These are phyloP conservation scores for Ligdia adustata DNA, from an alignment of 2,888 invertebrate species.

Conservation along the genomic window DNA sequence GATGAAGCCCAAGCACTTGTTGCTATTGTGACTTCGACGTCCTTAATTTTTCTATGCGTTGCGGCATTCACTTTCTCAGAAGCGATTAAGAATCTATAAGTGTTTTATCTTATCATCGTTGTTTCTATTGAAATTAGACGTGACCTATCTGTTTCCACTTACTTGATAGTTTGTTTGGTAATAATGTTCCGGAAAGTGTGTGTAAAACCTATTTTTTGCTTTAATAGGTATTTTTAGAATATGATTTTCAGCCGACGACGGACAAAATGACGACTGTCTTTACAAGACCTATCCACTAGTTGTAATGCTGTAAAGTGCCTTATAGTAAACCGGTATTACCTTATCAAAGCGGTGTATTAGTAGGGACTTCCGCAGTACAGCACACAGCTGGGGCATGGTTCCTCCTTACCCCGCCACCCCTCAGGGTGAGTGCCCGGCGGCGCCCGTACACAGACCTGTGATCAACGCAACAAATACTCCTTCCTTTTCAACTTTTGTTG, in stretches of 20 bases:
- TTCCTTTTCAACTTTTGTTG: slow-evolving; percentile 50
- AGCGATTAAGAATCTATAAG: slow-evolving; percentile 14
- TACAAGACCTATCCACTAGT: no score
- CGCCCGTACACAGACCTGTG: slow-evolving; percentile 47
- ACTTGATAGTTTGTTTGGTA: background rate
- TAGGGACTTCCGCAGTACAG: slow-evolving; percentile 42
- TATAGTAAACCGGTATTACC: slow-evolving; percentile 5
- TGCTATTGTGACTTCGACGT: slow-evolving; percentile 41
- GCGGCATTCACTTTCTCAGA: slow-evolving; percentile 30
- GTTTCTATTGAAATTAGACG: slow-evolving; percentile 23
- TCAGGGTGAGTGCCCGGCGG: slow-evolving; percentile 61
- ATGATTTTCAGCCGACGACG: no score
- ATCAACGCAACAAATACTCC: slow-evolving; percentile 50
- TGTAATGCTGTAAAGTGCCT: no score
- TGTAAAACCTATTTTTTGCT: no score
- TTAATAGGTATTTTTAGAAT: no score
- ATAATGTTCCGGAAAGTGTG: no score
- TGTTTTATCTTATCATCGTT: slow-evolving; percentile 11
- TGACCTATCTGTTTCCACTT: slow-evolving; percentile 27
- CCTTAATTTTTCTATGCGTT: slow-evolving; percentile 37
- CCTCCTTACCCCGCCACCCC: slow-evolving; percentile 37
- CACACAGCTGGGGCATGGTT: slow-evolving; percentile 36
- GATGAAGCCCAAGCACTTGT: slow-evolving; percentile 53
- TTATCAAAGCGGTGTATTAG: slow-evolving; percentile 30
- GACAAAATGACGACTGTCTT: no score